Base-by-base conservation (phyloP, 1,140 invertebrate genomes). In the Drosophila navojoa region DNA sequence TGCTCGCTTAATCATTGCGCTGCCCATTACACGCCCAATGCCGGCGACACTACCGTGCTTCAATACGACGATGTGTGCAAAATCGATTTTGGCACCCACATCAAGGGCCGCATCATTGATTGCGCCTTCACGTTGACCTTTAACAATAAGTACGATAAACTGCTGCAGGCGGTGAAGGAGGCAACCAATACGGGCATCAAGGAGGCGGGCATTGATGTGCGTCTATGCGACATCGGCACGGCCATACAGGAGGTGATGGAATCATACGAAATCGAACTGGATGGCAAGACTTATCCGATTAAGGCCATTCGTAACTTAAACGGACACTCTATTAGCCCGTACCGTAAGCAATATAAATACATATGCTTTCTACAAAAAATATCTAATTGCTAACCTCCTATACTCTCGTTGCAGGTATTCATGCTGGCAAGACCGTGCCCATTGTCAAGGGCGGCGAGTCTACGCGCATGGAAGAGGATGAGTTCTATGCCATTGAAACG, bases 171-270 rank as follows among this genome's bases (percentile, higher is more conserved):
- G 44, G 99, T 99, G 0, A 95, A 97, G 81, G 99, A 99, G 92
- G 98, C 99, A 1, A 99, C 99, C 5, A 98, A 99, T 91, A 99
- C 98, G 1, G 99, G 98, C 32, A 99, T 99, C 67, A 96, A 95
- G 91, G 96, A 95, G 77, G 96, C 98, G 16, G 99, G 99, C 53
- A 99, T 99, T 79, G 99, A 99, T 93, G 99, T 98, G 0, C 95
- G 97, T 84, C 94, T 99, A 52, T 99, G 98, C 93, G 99, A 99
- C 91, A 96, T 99, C 80, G 99, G 99, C 15, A 97, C 97, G 82
- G 97, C 97, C 4, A 98, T 99, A 89, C 98, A 99, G 92, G 99
- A 99, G 93, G 98, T 98, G 0, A 99, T 99, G 99, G 99, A 99
- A 89, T 99, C 98, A 0, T 99, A 99, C 93, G 99, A 99, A 94